phyloP scores from a whole-genome alignment of 2,888 invertebrate species.

The Trichacis sp. region DNA sequence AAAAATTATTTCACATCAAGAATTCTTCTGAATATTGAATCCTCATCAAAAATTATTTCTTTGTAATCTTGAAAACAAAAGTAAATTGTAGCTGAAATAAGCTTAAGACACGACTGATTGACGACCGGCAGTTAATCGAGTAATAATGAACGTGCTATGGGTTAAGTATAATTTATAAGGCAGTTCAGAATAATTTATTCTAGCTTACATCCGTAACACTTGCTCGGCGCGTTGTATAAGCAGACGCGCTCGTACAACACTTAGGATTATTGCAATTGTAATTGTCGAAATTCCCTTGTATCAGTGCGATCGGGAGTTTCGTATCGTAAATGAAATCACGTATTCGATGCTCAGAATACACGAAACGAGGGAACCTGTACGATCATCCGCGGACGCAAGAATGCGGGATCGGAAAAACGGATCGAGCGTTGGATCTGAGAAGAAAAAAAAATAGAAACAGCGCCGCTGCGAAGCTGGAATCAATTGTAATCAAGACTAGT shows the following conservation, averaged over 20 bases:
- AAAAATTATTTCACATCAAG: too few relatives aligned
- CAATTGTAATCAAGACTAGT: constrained; percentile 59
- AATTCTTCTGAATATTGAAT: too few relatives aligned
- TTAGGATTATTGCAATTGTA: constrained; percentile 41
- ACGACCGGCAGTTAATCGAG: too few relatives aligned
- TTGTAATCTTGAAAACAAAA: too few relatives aligned
- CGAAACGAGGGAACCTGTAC: constrained; percentile 47
- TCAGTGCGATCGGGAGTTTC: constrained; percentile 60
- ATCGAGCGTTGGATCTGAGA: constrained; percentile 3
- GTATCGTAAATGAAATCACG: constrained; percentile 68
- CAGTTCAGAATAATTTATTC: neutral
- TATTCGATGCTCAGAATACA: constrained; percentile 57
- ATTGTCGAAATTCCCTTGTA: constrained; percentile 44
- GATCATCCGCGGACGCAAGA: constrained; percentile 16
- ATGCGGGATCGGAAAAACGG: constrained; percentile 19
- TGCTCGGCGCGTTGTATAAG: too few relatives aligned
- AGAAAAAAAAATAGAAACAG: constrained; percentile 9
- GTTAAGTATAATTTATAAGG: neutral
- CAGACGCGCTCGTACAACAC: constrained; percentile 28
- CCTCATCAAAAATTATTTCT: too few relatives aligned
- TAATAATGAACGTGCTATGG: too few relatives aligned
- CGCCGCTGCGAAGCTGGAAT: constrained; percentile 50
- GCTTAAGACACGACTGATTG: too few relatives aligned
- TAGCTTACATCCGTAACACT: neutral
- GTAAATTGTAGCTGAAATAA: too few relatives aligned